Conservation (phyloP, 2,888 invertebrate species). For the Hedya salicella region DNA sequence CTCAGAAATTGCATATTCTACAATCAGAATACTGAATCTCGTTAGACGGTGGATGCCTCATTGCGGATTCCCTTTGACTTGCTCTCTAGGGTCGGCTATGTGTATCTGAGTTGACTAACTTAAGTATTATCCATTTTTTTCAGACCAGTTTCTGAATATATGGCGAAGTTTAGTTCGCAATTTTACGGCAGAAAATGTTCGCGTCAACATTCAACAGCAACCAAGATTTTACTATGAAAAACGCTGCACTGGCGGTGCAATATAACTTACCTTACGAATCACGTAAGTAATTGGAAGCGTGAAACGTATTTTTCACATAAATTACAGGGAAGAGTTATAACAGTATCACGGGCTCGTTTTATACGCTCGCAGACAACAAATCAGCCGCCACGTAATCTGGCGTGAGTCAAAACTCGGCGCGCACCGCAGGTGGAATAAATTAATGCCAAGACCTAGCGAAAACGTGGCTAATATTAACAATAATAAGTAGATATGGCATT, state of each 20-base stretch:
- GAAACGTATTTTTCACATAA: constrained; percentile 21
- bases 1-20: constrained; percentile 40
- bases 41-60: constrained; percentile 39
- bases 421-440: constrained; percentile 78
- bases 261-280: neutral
- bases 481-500: constrained; percentile 38
- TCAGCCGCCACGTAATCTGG: constrained; percentile 45
- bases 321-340: constrained; percentile 2
- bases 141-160: neutral
- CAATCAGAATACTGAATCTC: constrained; percentile 43
- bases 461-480: constrained; percentile 49
- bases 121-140: constrained; percentile 18
- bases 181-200: neutral
- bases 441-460: constrained; percentile 65
- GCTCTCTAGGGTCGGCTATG: constrained; percentile 17
- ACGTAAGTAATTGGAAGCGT: constrained; percentile 18
- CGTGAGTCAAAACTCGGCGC: constrained; percentile 70
- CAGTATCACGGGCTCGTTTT: constrained; percentile 22
- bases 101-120: constrained; percentile 11
- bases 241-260: neutral
- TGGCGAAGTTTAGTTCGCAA: neutral
- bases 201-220: neutral
- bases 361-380: constrained; percentile 39
- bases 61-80: constrained; percentile 37
- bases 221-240: neutral